Conservation (phyloP, 2,113 vertebrate genomes). For the Dinomys branickii region DNA sequence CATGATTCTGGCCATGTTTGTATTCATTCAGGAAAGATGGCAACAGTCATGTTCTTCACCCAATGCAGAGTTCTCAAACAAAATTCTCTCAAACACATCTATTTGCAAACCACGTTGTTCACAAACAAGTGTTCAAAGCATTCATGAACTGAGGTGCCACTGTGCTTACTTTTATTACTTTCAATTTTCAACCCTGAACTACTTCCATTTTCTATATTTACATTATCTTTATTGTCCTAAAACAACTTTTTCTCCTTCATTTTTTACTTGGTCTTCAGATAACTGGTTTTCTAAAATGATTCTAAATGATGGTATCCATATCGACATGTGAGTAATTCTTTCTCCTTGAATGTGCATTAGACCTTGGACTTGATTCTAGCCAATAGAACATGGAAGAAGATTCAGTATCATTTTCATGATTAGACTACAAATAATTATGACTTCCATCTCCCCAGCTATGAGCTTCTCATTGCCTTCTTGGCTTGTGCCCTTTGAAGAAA, state of each 20-base stretch:
- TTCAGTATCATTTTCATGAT: neutral
- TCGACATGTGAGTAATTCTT: neutral
- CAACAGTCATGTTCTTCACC: too few relatives aligned
- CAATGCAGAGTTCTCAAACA: neutral
- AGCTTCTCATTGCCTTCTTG: neutral
- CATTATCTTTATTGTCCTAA: neutral
- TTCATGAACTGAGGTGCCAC: neutral
- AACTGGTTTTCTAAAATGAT: neutral
- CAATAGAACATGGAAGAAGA: neutral
- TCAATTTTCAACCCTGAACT: neutral
- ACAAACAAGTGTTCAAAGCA: neutral
- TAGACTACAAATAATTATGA: neutral
- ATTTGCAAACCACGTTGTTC: neutral
- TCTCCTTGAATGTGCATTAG: neutral
- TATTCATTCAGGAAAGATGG: neutral
- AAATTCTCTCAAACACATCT: neutral
- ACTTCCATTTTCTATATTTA: neutral
- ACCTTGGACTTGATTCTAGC: neutral
- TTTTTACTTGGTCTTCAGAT: neutral
- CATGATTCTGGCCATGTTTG: neutral
- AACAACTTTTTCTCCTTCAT: neutral
- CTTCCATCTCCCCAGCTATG: neutral
- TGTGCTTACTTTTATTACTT: neutral
- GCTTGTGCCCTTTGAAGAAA: neutral
- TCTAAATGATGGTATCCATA: neutral